These are phyloP conservation scores for Lepeophtheirus salmonis DNA, from an alignment of 1,140 invertebrate species.

Conservation along the genomic window DNA sequence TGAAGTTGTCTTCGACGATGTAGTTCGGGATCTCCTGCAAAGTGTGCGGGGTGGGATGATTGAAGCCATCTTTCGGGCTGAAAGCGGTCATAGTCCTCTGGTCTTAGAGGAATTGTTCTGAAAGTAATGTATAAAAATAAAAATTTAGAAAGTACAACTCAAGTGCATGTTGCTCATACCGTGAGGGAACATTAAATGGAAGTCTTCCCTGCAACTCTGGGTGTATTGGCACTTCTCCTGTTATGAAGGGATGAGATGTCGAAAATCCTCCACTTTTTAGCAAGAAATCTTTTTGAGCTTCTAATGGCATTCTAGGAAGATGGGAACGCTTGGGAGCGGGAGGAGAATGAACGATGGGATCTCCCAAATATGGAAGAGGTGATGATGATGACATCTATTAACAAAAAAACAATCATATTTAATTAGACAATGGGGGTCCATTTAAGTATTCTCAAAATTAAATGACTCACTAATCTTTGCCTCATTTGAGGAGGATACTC, in stretches of 20 bases:
- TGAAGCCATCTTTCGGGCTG: slow-evolving; percentile 6
- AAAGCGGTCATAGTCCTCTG: slow-evolving; percentile 14
- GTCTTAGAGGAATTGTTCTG: slow-evolving; percentile 9
- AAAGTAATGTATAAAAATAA: neutral
- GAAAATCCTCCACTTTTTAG: slow-evolving; percentile 5
- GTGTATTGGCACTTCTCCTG: slow-evolving; percentile 12
- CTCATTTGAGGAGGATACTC: too few species aligned
- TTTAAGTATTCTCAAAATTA: too few species aligned
- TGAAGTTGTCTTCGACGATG: neutral
- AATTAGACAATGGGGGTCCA: too few species aligned
- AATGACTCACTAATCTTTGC: too few species aligned
- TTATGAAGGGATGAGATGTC: slow-evolving; percentile 4
- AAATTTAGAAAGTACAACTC: neutral
- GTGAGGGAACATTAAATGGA: slow-evolving; percentile 11
- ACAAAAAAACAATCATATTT: too few species aligned
- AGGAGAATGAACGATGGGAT: too few species aligned
- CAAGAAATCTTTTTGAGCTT: slow-evolving; percentile 4
- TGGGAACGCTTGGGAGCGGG: too few species aligned
- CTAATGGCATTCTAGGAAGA: too few species aligned
- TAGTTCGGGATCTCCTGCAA: neutral
- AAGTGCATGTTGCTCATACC: neutral
- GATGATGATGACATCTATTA: too few species aligned
- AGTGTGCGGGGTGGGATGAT: neutral
- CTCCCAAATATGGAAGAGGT: too few species aligned
- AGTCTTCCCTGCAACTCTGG: slow-evolving; percentile 9